A percentile compares a stretch with the other conserved stretches of the same genome.
Evolutionary conservation across 2,888 invertebrate genomes (phyloP).

Genomic region (Hydroisotoma schaefferi): DNA sequence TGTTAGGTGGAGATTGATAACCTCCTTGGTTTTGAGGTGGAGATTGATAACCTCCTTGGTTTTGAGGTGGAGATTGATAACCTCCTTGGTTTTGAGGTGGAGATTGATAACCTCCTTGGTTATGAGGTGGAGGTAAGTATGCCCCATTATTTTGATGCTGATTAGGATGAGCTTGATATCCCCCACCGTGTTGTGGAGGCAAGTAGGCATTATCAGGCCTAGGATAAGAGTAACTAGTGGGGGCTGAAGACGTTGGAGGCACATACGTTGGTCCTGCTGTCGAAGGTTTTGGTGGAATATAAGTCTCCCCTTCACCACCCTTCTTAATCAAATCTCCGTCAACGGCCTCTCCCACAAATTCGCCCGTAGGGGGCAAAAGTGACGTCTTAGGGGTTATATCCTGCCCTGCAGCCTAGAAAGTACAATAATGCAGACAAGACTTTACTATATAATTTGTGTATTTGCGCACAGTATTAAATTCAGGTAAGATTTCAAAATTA

Average conservation of each 20-base stretch:
- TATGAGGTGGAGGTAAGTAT: too few relatives aligned
- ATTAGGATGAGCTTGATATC: too few relatives aligned
- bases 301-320: constrained; percentile 4
- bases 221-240: constrained; percentile 9
- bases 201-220: constrained; percentile 20
- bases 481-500: neutral
- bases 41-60: too few relatives aligned
- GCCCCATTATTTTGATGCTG: too few relatives aligned
- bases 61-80: constrained; percentile 16
- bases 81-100: constrained; percentile 13
- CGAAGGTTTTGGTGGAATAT: too few relatives aligned
- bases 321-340: constrained; percentile 7
- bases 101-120: neutral
- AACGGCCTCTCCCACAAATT: constrained; percentile 25
- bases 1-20: too few relatives aligned
- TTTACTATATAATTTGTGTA: too few relatives aligned
- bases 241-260: neutral
- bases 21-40: too few relatives aligned
- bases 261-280: too few relatives aligned
- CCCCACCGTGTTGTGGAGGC: constrained; percentile 6
- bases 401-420: constrained; percentile 16
- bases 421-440: too few relatives aligned
- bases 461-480: too few relatives aligned
- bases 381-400: constrained; percentile 19
- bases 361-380: constrained; percentile 6